Evolutionary conservation across 1,140 invertebrate species (phyloP).

Genomic region (Bombus waltoni): DNA sequence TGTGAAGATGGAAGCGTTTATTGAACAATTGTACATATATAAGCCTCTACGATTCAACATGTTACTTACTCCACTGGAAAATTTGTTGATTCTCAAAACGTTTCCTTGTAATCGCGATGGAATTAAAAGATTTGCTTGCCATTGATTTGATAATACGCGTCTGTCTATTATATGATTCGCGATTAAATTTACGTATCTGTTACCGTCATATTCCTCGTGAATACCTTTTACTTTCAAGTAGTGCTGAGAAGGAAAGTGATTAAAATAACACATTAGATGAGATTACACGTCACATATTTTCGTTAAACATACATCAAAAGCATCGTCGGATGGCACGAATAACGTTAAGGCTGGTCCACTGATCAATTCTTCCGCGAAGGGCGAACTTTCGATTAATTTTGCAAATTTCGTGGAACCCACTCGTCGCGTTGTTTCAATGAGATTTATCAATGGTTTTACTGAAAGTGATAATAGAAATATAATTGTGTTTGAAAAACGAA

Average conservation of each 20-base stretch:
- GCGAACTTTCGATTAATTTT: slow-evolving; percentile 8
- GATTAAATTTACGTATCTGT: slow-evolving; percentile 74
- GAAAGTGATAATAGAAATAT: background rate
- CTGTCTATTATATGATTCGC: slow-evolving; percentile 79
- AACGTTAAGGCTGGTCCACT: background rate
- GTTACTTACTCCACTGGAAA: slow-evolving; percentile 20
- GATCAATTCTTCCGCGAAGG: background rate
- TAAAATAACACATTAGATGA: background rate
- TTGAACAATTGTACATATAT: background rate
- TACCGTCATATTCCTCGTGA: background rate
- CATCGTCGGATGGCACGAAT: slow-evolving; percentile 13
- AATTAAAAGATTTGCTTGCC: slow-evolving; percentile 76
- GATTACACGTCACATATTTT: background rate
- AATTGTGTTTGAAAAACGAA: too few relatives aligned
- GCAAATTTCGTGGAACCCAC: slow-evolving; percentile 19
- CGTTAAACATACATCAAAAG: background rate
- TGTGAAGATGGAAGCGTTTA: slow-evolving; percentile 56
- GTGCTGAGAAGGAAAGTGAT: background rate
- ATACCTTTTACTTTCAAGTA: slow-evolving; percentile 15
- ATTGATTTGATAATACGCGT: slow-evolving; percentile 78
- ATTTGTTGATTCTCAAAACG: slow-evolving; percentile 31
- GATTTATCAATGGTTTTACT: slow-evolving; percentile 27
- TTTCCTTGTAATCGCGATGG: slow-evolving; percentile 28
- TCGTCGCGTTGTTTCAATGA: slow-evolving; percentile 5
- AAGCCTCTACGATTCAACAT: background rate